These are phyloP conservation scores for Phthorimaea operculella DNA, from an alignment of 1,140 invertebrate species.

Conservation along the genomic window DNA sequence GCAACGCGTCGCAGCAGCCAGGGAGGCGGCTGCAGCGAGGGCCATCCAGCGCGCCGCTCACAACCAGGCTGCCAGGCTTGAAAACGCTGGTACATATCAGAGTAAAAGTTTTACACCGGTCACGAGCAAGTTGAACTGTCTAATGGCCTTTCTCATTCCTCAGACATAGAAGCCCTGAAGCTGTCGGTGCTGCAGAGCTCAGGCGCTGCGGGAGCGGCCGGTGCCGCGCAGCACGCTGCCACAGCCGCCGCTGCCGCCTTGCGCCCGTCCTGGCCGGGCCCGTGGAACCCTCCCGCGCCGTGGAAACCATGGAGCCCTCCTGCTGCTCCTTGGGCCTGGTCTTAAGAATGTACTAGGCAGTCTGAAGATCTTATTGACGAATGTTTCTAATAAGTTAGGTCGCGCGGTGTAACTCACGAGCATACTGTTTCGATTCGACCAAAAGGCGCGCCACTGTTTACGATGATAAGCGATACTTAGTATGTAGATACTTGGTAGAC, in stretches of 20 bases:
- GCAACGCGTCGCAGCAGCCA: slow-evolving; percentile 51
- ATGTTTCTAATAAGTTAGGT: too few relatives aligned
- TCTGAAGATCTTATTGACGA: too few relatives aligned
- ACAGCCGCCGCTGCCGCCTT: slow-evolving; percentile 50
- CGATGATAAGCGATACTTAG: too few relatives aligned
- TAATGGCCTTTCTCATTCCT: background rate
- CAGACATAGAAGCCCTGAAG: slow-evolving; percentile 55
- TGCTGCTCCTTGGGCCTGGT: slow-evolving; percentile 33
- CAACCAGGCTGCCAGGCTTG: slow-evolving; percentile 50
- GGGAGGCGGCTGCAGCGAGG: slow-evolving; percentile 52
- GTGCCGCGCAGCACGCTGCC: slow-evolving; percentile 55
- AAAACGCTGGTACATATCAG: slow-evolving; percentile 41
- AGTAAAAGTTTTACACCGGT: too few relatives aligned
- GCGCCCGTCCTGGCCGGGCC: slow-evolving; percentile 15
- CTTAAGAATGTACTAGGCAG: slow-evolving; percentile 15
- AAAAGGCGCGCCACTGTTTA: too few relatives aligned
- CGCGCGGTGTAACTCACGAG: too few relatives aligned
- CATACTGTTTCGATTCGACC: too few relatives aligned
- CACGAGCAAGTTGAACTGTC: too few relatives aligned
- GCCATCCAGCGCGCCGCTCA: slow-evolving; percentile 54
- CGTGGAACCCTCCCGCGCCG: slow-evolving; percentile 19
- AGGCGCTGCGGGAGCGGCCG: slow-evolving; percentile 53
- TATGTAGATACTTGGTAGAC: too few relatives aligned
- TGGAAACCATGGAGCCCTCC: slow-evolving; percentile 25
- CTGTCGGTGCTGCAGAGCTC: slow-evolving; percentile 56